Conservation (phyloP, 1,140 invertebrate genomes). For the Nylanderia fulva region DNA sequence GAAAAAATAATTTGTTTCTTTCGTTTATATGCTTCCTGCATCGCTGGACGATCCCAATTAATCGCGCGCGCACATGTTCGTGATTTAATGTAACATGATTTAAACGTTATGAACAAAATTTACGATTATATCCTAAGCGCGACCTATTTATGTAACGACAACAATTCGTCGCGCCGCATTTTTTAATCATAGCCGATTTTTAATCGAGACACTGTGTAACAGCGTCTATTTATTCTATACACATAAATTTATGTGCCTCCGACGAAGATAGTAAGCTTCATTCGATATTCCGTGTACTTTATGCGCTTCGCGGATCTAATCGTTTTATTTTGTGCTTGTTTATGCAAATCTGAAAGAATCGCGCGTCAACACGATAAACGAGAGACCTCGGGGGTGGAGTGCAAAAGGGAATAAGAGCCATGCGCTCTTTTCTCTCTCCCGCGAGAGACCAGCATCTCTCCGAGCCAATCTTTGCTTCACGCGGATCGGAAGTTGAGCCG, state of each 20-base stretch:
- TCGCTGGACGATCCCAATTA: conserved; percentile 36
- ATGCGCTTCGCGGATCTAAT: conserved; percentile 1
- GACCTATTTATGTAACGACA: neutral
- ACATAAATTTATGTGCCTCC: neutral
- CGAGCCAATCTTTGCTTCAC: conserved; percentile 63
- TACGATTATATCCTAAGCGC: conserved; percentile 12
- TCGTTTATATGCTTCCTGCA: neutral
- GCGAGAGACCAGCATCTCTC: conserved; percentile 52
- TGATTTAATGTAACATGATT: conserved; percentile 28
- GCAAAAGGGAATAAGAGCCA: neutral
- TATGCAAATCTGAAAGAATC: conserved; percentile 10
- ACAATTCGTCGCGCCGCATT: neutral
- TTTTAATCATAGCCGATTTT: conserved; percentile 10
- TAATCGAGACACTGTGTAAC: neutral
- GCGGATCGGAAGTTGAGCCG: conserved; percentile 59
- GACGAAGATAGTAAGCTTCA: neutral
- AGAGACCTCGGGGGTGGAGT: neutral
- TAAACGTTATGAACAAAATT: conserved; percentile 35
- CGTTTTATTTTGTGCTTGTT: neutral
- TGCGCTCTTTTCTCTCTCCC: neutral
- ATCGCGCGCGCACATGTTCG: conserved; percentile 37
- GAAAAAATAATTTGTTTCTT: conserved; percentile 14
- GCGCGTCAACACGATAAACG: conserved; percentile 22
- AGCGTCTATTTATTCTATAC: neutral
- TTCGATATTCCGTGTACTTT: neutral